Evolutionary conservation across 2,888 invertebrate species (phyloP).

Genomic region (Limnephilus lunatus): DNA sequence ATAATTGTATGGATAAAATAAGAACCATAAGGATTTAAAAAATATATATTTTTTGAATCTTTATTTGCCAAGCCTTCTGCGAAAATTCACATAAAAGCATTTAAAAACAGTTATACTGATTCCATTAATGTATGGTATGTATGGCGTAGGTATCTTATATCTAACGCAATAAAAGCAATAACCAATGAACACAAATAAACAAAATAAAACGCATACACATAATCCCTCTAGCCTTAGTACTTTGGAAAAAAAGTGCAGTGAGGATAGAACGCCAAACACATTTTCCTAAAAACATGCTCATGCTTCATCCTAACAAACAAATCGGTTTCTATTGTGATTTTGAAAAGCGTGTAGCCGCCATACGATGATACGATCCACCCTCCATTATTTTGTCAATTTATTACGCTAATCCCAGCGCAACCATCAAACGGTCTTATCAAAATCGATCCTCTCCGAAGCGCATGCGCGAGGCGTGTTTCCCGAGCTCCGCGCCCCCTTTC

Average conservation of each 20-base stretch:
- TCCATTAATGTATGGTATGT: too few relatives aligned
- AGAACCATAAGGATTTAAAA: too few relatives aligned
- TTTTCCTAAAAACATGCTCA: not conserved
- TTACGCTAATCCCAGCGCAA: constrained; percentile 22
- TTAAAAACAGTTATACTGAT: too few relatives aligned
- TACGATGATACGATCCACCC: constrained; percentile 7
- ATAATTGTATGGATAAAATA: too few relatives aligned
- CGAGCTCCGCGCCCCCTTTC: constrained; percentile 53
- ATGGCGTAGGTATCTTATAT: too few relatives aligned
- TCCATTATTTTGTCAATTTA: constrained; percentile 6
- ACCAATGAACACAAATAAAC: too few relatives aligned
- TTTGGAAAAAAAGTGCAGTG: not conserved
- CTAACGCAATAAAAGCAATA: too few relatives aligned
- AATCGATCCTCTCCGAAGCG: constrained; percentile 29
- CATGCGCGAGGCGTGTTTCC: constrained; percentile 39
- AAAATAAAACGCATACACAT: too few relatives aligned
- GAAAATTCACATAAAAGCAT: too few relatives aligned
- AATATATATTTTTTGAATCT: too few relatives aligned
- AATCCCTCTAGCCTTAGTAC: not conserved
- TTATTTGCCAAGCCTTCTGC: too few relatives aligned
- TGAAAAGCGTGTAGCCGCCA: not conserved
- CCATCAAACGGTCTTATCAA: not conserved
- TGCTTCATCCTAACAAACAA: not conserved
- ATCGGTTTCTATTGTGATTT: not conserved
- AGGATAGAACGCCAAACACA: not conserved